Evolutionary conservation across 2,113 vertebrate species (phyloP).

Genomic region (Epinephelus fuscoguttatus): DNA sequence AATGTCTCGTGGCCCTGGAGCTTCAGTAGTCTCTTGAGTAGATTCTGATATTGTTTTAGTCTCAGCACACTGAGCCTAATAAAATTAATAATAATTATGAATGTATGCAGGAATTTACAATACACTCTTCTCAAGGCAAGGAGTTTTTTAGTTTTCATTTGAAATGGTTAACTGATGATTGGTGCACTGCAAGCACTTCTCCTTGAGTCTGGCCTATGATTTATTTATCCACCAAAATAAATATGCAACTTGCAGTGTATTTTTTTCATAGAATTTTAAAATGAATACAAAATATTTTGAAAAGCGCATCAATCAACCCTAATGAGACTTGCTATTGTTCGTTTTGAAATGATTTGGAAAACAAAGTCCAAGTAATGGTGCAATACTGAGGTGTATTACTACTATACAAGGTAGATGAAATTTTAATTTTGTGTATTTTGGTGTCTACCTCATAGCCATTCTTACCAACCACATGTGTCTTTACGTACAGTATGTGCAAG

Average conservation of each 20-base stretch:
- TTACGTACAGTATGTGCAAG: background rate
- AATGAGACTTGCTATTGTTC: background rate
- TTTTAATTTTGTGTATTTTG: background rate
- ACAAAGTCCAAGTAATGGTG: background rate
- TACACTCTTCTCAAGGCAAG: background rate
- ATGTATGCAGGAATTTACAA: background rate
- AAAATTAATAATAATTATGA: slow-evolving; percentile 1
- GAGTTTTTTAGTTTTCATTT: background rate
- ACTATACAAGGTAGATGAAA: background rate
- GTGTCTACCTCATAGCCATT: background rate
- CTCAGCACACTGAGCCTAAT: background rate
- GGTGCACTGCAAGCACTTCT: background rate
- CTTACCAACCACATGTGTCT: background rate
- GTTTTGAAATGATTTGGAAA: background rate
- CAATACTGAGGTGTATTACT: background rate
- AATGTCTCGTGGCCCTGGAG: slow-evolving; percentile 11
- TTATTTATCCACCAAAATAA: background rate
- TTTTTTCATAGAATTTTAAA: background rate
- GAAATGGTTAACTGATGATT: background rate
- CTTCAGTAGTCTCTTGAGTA: slow-evolving; percentile 50
- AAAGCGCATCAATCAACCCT: background rate
- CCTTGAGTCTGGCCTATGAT: background rate
- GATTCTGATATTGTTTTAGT: slow-evolving; percentile 9
- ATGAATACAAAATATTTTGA: background rate
- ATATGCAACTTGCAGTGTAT: background rate